Conservation (phyloP, 2,113 vertebrate genomes). For the Dipodomys spectabilis region DNA sequence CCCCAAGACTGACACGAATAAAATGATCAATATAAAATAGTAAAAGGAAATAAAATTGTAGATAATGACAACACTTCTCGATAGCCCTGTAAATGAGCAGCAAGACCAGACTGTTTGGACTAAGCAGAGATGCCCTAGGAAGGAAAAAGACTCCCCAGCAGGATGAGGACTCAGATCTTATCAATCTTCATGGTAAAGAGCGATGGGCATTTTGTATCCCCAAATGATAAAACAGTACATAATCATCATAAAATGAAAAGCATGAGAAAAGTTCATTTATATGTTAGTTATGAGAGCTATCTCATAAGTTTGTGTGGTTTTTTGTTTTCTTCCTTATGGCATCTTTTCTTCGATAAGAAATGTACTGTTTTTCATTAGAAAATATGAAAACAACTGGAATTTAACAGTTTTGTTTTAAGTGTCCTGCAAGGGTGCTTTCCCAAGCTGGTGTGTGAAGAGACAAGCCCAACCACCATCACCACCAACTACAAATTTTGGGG, state of each 20-base stretch:
- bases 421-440: background rate
- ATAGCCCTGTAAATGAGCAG: background rate
- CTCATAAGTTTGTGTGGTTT: background rate
- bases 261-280: background rate
- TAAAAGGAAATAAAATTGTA: too few relatives aligned
- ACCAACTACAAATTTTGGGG: too few relatives aligned
- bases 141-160: background rate
- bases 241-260: background rate
- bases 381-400: background rate
- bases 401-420: background rate
- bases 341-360: background rate
- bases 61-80: background rate
- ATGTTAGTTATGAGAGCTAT: background rate
- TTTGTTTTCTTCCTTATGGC: background rate
- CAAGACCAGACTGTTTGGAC: background rate
- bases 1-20: too few relatives aligned
- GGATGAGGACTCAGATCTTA: background rate
- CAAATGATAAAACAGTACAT: background rate
- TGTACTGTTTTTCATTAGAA: background rate
- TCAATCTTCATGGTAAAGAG: background rate
- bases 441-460: background rate
- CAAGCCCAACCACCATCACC: too few relatives aligned
- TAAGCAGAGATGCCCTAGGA: background rate
- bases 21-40: too few relatives aligned
- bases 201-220: background rate